phyloP scores from a whole-genome alignment of 2,888 invertebrate genomes.

The Mythimna albipuncta region DNA sequence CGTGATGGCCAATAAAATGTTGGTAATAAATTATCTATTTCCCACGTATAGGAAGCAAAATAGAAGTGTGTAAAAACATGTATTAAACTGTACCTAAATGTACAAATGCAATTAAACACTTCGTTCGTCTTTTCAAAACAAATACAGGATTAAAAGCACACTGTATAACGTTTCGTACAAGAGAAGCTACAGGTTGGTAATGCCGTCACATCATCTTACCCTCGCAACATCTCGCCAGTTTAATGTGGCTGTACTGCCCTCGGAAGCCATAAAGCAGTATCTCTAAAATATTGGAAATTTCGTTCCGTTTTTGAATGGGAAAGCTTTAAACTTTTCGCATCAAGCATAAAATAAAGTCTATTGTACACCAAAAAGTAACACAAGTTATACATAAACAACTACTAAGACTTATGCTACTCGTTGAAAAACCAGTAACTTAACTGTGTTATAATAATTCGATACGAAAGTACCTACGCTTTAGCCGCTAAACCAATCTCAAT shows the following conservation, averaged over 20 bases:
- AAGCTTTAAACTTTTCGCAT: too few species aligned
- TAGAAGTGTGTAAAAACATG: neutral
- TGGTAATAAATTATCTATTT: neutral
- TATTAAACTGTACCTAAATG: neutral
- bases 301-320: too few species aligned
- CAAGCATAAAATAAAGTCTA: too few species aligned
- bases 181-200: slow-evolving; percentile 45
- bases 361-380: too few species aligned
- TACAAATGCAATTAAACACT: neutral
- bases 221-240: slow-evolving; percentile 7
- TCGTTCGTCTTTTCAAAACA: slow-evolving; percentile 25
- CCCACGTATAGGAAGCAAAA: neutral
- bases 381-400: too few species aligned
- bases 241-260: slow-evolving; percentile 22
- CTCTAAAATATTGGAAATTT: too few species aligned
- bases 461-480: too few species aligned
- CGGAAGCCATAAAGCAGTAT: too few species aligned
- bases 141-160: slow-evolving; percentile 15
- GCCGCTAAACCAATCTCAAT: too few species aligned
- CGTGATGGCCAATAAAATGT: neutral
- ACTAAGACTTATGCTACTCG: too few species aligned
- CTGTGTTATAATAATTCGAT: too few species aligned
- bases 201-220: slow-evolving; percentile 23
- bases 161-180: slow-evolving; percentile 6
- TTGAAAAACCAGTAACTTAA: too few species aligned